phyloP scores from a whole-genome alignment of 2,888 invertebrate species.

The Tricholauxania praeusta region DNA sequence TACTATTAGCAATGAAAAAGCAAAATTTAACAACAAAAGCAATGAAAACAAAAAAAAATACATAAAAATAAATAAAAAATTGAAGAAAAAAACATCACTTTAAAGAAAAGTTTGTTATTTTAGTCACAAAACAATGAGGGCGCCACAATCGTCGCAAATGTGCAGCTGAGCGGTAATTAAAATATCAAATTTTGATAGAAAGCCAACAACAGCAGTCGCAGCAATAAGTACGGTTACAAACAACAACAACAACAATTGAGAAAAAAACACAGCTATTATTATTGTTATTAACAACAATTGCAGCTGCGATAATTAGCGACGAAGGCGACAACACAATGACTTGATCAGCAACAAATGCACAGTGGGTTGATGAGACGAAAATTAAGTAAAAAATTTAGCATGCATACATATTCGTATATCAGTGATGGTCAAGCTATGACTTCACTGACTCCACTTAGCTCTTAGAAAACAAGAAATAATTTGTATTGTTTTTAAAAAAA shows the following conservation, averaged over 20 bases:
- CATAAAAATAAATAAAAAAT: conserved; percentile 6
- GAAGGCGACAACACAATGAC: conserved; percentile 10
- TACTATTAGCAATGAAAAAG: conserved; percentile 25
- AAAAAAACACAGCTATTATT: background rate
- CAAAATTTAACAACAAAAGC: conserved; percentile 1
- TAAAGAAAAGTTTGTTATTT: conserved; percentile 20
- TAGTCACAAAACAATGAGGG: conserved; percentile 32
- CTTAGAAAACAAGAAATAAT: too few relatives aligned
- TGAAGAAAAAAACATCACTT: background rate
- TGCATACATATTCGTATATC: too few relatives aligned
- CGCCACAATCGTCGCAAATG: conserved; percentile 15
- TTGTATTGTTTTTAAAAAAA: too few relatives aligned
- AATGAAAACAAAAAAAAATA: background rate
- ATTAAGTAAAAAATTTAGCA: too few relatives aligned
- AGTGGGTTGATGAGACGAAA: background rate
- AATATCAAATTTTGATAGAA: conserved; percentile 44
- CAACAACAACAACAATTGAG: conserved; percentile 23
- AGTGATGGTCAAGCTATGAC: too few relatives aligned
- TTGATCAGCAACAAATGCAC: background rate
- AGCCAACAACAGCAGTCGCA: conserved; percentile 33
- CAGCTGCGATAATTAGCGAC: conserved; percentile 30
- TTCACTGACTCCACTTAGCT: too few relatives aligned
- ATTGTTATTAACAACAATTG: conserved; percentile 15
- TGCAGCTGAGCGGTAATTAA: conserved; percentile 40
- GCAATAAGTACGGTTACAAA: background rate